Evolutionary conservation across 2,113 vertebrate species (phyloP), one percentile per base, ranked within the genome.

Genomic region (Columba janthina): DNA sequence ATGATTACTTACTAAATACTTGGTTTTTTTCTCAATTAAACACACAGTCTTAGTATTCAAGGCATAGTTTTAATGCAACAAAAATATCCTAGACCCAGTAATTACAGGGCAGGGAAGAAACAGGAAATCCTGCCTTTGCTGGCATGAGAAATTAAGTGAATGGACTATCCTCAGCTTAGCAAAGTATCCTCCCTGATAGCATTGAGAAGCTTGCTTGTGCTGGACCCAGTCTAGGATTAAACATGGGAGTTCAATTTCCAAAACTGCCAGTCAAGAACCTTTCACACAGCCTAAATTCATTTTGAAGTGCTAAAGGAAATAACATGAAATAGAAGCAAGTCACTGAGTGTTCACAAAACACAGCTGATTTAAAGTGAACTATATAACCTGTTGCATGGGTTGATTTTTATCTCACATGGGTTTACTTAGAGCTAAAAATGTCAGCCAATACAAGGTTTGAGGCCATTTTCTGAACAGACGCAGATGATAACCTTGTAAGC

Each of bases 401-500:
- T 88, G 88, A 69, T 90, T 92, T 93, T 80, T 88, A 84, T 94
- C 93, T 96, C 77, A 50, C 32, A 40, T 58, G 44, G 44, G 44
- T 93, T 95, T 85, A 77, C 84, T 86, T 87, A 85, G 77, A 85
- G 71, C 72, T 90, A 84, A 88, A 94, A 95, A 86, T 78, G 60
- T 90, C 72, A 94, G 82, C 81, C 79, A 89, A 65, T 88, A 24
- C 73, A 76, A 90, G 75, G 51, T 53, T 40, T 91, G 71, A 83
- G 87, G 87, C 67, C 22, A 4, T 48, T 61, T 82, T 91, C 77
- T 78, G 65, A 85, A 44, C 22, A 92, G 88, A 94, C 26, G 9
- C 36, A 81, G 76, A 79, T 56, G 91, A 97, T 97, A 97, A 97
- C 74, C 91, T 71, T 81, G 57, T 65, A 79, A 88, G 85, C 78